Conservation (phyloP, 2,888 invertebrate genomes). For the Drosophila peninsularis region DNA sequence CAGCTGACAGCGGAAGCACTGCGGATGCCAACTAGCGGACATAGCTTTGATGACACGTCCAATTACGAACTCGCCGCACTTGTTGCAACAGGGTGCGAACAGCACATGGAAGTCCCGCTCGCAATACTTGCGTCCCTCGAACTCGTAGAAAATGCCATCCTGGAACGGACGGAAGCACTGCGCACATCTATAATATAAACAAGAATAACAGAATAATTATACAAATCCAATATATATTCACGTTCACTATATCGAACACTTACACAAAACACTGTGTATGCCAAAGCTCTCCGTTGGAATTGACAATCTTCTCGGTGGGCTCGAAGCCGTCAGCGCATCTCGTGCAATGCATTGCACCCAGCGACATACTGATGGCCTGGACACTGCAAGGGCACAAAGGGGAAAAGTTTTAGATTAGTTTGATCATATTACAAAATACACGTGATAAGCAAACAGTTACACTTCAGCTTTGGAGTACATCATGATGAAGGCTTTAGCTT, state of each 20-base stretch:
- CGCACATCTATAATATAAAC: slow-evolving; percentile 90
- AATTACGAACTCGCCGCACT: slow-evolving; percentile 97
- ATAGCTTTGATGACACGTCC: slow-evolving; percentile 99
- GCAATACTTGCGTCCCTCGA: slow-evolving; percentile 99
- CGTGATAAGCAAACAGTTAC: slow-evolving; percentile 60
- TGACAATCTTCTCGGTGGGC: slow-evolving; percentile 98
- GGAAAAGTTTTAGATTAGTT: slow-evolving; percentile 9
- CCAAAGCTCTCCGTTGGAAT: slow-evolving; percentile 99
- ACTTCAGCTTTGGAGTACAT: slow-evolving; percentile 82
- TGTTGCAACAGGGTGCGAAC: slow-evolving; percentile 96
- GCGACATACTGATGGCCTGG: slow-evolving; percentile 88
- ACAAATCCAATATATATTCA: not conserved
- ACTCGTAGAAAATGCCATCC: slow-evolving; percentile 99
- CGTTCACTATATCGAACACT: slow-evolving; percentile 84
- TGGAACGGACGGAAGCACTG: slow-evolving; percentile 99
- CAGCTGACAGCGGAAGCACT: slow-evolving; percentile 98
- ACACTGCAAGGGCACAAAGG: slow-evolving; percentile 65
- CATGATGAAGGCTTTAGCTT: slow-evolving; percentile 59
- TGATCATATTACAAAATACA: slow-evolving; percentile 4
- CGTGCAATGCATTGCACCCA: slow-evolving; percentile 97
- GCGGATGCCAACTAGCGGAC: slow-evolving; percentile 99
- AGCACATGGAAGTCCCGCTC: slow-evolving; percentile 99
- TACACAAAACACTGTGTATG: slow-evolving; percentile 99
- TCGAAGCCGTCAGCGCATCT: slow-evolving; percentile 98
- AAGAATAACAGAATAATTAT: not conserved